These are phyloP conservation scores for Euphonia xanthogaster DNA, from an alignment of 2,797 vertebrate species.

Conservation along the genomic window DNA sequence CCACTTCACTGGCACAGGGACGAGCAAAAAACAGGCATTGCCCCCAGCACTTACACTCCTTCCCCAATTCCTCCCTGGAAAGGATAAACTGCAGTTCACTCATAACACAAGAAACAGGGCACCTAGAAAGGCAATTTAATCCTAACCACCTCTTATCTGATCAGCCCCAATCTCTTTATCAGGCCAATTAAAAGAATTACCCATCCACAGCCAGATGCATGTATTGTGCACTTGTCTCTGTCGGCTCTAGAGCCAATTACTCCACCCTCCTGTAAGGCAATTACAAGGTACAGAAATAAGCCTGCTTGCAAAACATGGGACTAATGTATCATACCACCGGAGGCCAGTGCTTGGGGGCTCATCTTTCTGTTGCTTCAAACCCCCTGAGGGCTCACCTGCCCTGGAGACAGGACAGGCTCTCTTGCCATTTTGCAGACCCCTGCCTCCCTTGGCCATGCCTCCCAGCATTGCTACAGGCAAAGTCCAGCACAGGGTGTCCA, in stretches of 20 bases:
- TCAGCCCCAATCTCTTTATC: conserved; percentile 55
- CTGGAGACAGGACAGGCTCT: background rate
- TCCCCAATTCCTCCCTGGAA: background rate
- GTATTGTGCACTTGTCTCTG: conserved; percentile 51
- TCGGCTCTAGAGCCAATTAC: conserved; percentile 48
- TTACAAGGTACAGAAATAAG: conserved; percentile 65
- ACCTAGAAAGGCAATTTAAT: conserved; percentile 48
- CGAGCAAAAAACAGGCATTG: background rate
- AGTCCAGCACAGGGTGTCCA: background rate
- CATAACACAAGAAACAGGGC: background rate
- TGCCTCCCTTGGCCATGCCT: background rate
- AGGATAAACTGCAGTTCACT: background rate
- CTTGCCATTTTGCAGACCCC: background rate
- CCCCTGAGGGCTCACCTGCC: background rate
- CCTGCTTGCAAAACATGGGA: background rate
- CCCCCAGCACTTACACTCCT: background rate
- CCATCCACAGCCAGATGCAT: conserved; percentile 33
- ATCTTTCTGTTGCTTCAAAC: background rate
- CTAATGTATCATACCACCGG: accelerated
- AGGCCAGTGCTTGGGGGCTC: background rate
- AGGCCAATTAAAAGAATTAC: conserved; percentile 68
- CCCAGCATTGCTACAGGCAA: background rate
- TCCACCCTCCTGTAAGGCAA: conserved; percentile 58
- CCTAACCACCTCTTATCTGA: conserved; percentile 55
- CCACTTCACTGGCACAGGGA: accelerated